Evolutionary conservation across 2,797 vertebrate genomes (phyloP), one percentile per base, ranked within the genome.

Genomic region (Poecile montanus): DNA sequence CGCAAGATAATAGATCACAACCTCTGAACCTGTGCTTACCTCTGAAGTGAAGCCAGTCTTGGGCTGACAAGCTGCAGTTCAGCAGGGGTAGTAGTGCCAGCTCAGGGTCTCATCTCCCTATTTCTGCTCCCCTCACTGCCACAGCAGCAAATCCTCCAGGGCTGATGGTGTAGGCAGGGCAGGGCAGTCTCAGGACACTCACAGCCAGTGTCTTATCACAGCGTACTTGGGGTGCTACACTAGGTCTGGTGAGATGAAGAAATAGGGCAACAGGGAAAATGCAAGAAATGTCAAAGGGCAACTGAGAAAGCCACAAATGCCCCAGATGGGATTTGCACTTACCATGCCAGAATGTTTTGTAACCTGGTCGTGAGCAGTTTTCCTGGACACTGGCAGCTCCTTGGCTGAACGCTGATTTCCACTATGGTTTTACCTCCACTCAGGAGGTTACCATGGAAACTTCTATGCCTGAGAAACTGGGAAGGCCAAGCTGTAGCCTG

Each of bases 361-460:
- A 71, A 40, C 25, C 42, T 50, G 20, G 8, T 75, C 74, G 23
- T 16, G 29, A 22, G 42, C 42, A 65, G 34, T 40, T 90, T 50
- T 74, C 47, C 42, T 53, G 48, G 27, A 16, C 17, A 14, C 66
- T 0, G 0, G 25, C 36, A 48, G 13, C 44, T 85, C 70, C 12
- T 38, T 60, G 48, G 16, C 13, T 75, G 66, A 76, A 67, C 1
- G 1, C 34, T 93, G 63, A 75, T 78, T 93, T 92, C 56, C 1
- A 2, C 62, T 32, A 74, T 0, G 0, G 34, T 68, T 91, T 85
- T 54, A 92, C 67, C 61, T 94, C 86, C 22, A 10, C 25, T 73
- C 48, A 65, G 0, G 0, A 67, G 42, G 93, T 96, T 97, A n/a
- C 95, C 92, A 91, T 94, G 91, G 96, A 90, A 94, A 96, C 93